A percentile compares a stretch with the other conserved stretches of the same genome.
Evolutionary conservation across 1,140 invertebrate genomes (phyloP).

Genomic region (Pseudomyrmex dendroicus): DNA sequence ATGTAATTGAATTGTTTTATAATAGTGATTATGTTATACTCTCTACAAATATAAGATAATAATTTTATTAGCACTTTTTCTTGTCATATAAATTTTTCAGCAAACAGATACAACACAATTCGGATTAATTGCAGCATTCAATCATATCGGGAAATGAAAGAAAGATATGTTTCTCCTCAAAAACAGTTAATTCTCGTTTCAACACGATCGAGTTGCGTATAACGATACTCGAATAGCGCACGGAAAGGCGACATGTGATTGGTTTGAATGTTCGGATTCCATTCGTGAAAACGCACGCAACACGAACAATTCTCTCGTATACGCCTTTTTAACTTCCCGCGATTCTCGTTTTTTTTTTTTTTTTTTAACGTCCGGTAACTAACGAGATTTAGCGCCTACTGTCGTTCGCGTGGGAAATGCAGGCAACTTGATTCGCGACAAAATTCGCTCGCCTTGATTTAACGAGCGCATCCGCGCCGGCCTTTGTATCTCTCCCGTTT

Average conservation of each 20-base stretch:
- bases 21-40: too few relatives aligned
- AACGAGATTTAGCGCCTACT: constrained; percentile 22
- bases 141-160: not conserved
- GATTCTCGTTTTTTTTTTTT: constrained; percentile 30
- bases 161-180: not conserved
- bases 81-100: not conserved
- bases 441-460: constrained; percentile 40
- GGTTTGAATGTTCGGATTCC: not conserved
- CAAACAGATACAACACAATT: not conserved
- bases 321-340: too few relatives aligned
- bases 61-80: not conserved
- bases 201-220: constrained; percentile 2
- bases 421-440: constrained; percentile 23
- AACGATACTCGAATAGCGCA: constrained; percentile 19
- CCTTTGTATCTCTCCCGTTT: not conserved
- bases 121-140: constrained; percentile 26
- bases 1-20: not conserved
- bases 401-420: constrained; percentile 1
- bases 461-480: not conserved
- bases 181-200: constrained; percentile 26
- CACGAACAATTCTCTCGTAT: not conserved
- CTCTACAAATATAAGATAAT: too few relatives aligned
- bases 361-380: constrained; percentile 5
- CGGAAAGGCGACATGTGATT: not conserved
- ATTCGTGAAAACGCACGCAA: constrained; percentile 9